phyloP scores from a whole-genome alignment of 2,888 invertebrate genomes.

The Pyrrhia umbra region DNA sequence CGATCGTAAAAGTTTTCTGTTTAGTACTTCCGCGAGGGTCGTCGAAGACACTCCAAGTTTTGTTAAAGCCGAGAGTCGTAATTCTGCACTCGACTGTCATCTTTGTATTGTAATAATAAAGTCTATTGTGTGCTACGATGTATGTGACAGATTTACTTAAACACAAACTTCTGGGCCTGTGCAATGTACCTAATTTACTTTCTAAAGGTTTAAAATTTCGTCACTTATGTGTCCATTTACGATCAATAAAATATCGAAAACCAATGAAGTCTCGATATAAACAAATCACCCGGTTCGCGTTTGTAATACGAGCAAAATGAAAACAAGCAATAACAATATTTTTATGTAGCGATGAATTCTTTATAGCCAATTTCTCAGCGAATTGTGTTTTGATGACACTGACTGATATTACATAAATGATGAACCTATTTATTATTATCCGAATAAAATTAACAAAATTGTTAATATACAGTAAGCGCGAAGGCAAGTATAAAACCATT shows the following conservation, averaged over 20 bases:
- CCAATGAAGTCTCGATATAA: conserved; percentile 45
- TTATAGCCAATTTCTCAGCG: conserved; percentile 49
- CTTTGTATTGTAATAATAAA: conserved; percentile 50
- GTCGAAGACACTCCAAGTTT: conserved; percentile 41
- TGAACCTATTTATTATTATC: conserved; percentile 4
- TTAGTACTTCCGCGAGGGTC: conserved; percentile 64
- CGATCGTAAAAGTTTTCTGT: conserved; percentile 68
- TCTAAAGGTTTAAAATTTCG: conserved; percentile 50
- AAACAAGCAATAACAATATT: conserved; percentile 60
- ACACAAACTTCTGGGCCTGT: conserved; percentile 2
- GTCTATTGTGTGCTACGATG: conserved; percentile 34
- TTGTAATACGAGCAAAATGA: conserved; percentile 47
- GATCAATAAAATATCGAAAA: conserved; percentile 44
- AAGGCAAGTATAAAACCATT: neutral
- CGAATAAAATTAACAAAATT: neutral
- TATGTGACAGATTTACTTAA: conserved; percentile 28
- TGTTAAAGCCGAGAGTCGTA: conserved; percentile 42
- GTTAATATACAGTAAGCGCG: neutral
- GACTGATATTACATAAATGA: conserved; percentile 32
- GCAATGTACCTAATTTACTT: conserved; percentile 33
- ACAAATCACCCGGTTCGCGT: conserved; percentile 47
- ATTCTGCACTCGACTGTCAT: conserved; percentile 56
- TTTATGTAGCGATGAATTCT: conserved; percentile 51
- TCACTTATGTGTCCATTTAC: conserved; percentile 44
- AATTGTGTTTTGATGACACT: conserved; percentile 44